phyloP scores from a whole-genome alignment of 2,797 vertebrate genomes.

The Acropternis orthonyx region DNA sequence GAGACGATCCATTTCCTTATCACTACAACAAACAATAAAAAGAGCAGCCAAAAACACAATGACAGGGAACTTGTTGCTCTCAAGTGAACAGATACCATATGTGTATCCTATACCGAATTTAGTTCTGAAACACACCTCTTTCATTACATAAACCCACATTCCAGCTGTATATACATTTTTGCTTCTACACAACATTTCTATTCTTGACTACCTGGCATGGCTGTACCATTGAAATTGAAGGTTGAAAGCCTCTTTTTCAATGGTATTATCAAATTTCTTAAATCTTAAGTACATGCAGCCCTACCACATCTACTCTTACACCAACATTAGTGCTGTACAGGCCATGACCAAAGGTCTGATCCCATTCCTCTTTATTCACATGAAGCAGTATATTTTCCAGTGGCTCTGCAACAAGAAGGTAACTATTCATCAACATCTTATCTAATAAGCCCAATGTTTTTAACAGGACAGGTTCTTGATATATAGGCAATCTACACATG shows the following conservation, averaged over 20 bases:
- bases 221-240: not conserved
- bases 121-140: not conserved
- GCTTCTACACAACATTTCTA: not conserved
- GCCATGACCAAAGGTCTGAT: not conserved
- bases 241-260: not conserved
- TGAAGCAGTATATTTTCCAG: not conserved
- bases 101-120: not conserved
- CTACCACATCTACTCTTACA: not conserved
- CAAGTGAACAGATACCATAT: not conserved
- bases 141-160: not conserved
- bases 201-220: not conserved
- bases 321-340: not conserved
- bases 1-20: constrained; percentile 37
- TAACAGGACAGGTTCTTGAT: not conserved
- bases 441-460: not conserved
- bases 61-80: not conserved
- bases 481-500: not conserved
- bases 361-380: not conserved
- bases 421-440: not conserved
- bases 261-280: not conserved
- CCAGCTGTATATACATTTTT: not conserved
- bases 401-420: not conserved
- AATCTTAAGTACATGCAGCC: not conserved
- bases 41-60: constrained; percentile 24
- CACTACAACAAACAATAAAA: constrained; percentile 37